Conservation (phyloP, 2,113 vertebrate species). For the Lonchura striata region DNA sequence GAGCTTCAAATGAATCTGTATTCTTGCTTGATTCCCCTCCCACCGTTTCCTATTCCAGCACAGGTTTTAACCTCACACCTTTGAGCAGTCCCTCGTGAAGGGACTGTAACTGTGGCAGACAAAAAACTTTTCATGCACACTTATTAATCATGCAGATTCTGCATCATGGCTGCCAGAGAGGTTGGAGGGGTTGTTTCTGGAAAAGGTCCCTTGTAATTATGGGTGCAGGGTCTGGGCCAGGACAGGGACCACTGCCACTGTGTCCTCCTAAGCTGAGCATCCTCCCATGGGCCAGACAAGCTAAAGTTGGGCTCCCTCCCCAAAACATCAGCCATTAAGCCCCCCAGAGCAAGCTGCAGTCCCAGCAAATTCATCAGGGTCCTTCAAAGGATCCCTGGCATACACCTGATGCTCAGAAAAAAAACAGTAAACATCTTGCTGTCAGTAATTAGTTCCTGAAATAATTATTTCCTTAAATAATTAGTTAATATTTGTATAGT, state of each 20-base stretch:
- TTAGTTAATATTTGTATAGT: background rate
- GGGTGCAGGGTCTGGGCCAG: background rate
- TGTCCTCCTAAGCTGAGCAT: background rate
- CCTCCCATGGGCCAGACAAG: background rate
- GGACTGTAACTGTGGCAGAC: background rate
- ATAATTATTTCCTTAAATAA: constrained; percentile 9
- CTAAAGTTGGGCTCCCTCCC: background rate
- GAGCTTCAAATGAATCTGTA: constrained; percentile 34
- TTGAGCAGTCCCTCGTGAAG: background rate
- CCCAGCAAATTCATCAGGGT: background rate
- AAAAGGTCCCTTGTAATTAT: background rate
- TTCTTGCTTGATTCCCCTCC: constrained; percentile 26
- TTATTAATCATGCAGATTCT: background rate
- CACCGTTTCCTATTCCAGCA: background rate
- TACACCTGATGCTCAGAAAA: background rate
- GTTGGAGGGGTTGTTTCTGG: background rate
- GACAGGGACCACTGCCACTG: background rate
- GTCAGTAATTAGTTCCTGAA: background rate
- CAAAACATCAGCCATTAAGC: background rate
- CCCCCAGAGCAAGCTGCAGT: background rate
- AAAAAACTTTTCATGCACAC: background rate
- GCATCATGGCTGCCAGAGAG: background rate
- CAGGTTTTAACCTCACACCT: constrained; percentile 8
- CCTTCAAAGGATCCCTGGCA: background rate
- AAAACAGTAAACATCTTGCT: background rate